phyloP scores from a whole-genome alignment of 1,140 invertebrate genomes.

The Bombus affinis region DNA sequence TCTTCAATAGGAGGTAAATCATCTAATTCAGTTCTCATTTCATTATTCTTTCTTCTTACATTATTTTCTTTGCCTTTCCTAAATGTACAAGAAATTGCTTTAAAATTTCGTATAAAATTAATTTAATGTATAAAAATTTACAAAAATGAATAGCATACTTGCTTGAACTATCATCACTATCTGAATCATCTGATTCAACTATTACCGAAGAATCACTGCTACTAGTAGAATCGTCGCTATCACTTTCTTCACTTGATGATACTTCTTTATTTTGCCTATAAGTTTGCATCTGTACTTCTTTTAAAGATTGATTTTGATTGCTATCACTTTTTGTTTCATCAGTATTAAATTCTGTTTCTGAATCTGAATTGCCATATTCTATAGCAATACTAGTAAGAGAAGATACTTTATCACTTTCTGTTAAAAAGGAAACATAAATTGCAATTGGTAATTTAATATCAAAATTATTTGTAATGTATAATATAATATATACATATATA shows the following conservation, averaged over 20 bases:
- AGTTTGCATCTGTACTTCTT: neutral
- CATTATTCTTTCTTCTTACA: neutral
- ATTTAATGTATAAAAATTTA: neutral
- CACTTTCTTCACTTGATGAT: slow-evolving; percentile 37
- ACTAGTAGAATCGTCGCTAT: slow-evolving; percentile 40
- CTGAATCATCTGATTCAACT: slow-evolving; percentile 20
- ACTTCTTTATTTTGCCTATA: slow-evolving; percentile 39
- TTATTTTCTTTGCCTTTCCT: slow-evolving; percentile 77
- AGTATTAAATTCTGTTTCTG: slow-evolving; percentile 44
- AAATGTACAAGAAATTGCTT: neutral
- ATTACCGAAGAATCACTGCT: neutral
- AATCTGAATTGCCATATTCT: slow-evolving; percentile 53
- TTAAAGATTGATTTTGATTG: neutral
- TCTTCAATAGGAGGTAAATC: slow-evolving; percentile 93
- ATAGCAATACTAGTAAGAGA: slow-evolving; percentile 47
- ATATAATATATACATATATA: no score
- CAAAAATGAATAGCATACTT: slow-evolving; percentile 14
- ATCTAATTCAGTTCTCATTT: slow-evolving; percentile 80
- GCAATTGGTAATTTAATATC: neutral
- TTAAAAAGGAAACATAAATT: neutral
- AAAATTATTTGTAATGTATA: neutral
- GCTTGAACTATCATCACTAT: slow-evolving; percentile 7
- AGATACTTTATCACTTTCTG: slow-evolving; percentile 25
- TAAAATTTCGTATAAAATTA: neutral
- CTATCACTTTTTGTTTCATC: neutral